phyloP scores from a whole-genome alignment of 2,113 vertebrate species.

The Lepus europaeus region DNA sequence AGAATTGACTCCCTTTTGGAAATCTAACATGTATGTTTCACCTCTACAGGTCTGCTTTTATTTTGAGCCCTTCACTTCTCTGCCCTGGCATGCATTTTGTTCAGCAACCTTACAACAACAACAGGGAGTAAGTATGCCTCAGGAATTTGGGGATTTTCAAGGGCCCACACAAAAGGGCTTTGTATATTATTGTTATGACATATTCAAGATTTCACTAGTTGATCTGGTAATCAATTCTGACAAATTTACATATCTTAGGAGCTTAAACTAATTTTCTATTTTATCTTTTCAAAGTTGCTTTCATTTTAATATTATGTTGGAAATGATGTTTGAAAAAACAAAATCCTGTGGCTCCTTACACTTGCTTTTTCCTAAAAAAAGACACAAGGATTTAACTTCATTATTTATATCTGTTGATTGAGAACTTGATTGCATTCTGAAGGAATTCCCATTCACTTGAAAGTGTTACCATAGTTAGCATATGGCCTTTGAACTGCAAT shows the following conservation, averaged over 20 bases:
- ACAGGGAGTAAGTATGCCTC: not conserved
- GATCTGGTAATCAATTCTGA: constrained; percentile 52
- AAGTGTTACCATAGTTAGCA: not conserved
- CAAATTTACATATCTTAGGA: constrained; percentile 55
- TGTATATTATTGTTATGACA: no score
- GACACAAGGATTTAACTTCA: constrained; percentile 22
- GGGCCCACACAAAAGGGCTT: constrained; percentile 19
- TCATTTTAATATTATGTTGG: constrained; percentile 54
- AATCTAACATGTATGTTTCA: not conserved
- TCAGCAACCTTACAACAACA: not conserved
- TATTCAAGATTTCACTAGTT: constrained; percentile 47
- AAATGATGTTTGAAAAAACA: constrained; percentile 45
- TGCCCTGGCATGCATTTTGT: not conserved
- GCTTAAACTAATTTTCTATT: constrained; percentile 60
- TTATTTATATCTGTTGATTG: constrained; percentile 14
- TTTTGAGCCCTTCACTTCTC: not conserved
- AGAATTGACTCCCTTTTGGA: not conserved
- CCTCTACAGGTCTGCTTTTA: not conserved
- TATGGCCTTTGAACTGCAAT: not conserved
- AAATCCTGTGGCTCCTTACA: not conserved
- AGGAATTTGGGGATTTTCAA: constrained; percentile 40
- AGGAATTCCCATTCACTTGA: not conserved
- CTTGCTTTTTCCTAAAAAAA: constrained; percentile 52
- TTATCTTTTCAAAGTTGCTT: constrained; percentile 55
- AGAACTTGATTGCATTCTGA: constrained; percentile 44